These are phyloP conservation scores for Perodicticus potto DNA, from an alignment of 2,797 vertebrate species.

Conservation along the genomic window DNA sequence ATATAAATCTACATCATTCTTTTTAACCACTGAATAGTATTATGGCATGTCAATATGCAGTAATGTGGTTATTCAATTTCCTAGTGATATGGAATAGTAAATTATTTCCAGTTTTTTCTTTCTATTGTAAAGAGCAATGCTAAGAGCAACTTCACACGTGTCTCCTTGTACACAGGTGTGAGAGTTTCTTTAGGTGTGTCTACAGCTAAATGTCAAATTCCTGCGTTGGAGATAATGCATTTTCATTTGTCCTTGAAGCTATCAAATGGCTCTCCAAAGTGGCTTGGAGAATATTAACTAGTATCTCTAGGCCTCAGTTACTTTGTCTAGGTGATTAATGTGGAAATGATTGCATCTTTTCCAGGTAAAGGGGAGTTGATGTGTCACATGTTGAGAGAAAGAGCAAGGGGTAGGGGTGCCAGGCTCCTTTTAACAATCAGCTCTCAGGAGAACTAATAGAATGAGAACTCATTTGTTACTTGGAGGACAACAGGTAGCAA, in stretches of 20 bases:
- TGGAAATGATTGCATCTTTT: not conserved
- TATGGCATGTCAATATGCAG: not conserved
- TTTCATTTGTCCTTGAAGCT: constrained; percentile 46
- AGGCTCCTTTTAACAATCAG: no score
- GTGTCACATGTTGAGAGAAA: no score
- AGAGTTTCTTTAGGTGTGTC: not conserved
- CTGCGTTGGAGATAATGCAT: not conserved
- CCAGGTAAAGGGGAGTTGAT: no score
- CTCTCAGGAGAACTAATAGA: no score
- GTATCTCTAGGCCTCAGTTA: not conserved
- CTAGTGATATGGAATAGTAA: not conserved
- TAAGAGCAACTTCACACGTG: not conserved
- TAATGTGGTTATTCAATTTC: not conserved
- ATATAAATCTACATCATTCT: not conserved
- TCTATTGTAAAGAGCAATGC: not conserved
- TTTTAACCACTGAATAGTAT: not conserved
- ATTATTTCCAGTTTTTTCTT: not conserved
- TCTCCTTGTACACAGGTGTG: not conserved
- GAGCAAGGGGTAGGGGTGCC: no score
- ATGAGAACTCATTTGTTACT: no score
- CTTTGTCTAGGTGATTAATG: not conserved
- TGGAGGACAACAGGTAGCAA: no score
- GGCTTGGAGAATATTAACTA: not conserved
- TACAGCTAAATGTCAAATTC: not conserved
- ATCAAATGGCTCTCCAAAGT: not conserved